A percentile compares a stretch with the other conserved stretches of the same genome.
Conservation (phyloP, 30 jellyfish, hydroid and myxozoan species). For the Rhopilema esculentum region DNA sequence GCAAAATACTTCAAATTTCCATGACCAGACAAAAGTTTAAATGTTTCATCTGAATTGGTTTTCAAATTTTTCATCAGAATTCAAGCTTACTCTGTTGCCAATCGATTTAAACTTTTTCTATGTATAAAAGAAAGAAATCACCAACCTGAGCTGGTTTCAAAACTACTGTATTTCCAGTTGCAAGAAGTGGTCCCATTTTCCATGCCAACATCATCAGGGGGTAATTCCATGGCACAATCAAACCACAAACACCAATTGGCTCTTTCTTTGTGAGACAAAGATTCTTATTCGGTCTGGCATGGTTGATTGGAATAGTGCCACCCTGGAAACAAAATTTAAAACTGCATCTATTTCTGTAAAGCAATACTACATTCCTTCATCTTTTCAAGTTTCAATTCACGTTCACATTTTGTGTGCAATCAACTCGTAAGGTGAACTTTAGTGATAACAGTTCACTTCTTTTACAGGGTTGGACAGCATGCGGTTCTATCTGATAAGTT, state of each 20-base stretch:
- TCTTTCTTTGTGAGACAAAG: conserved; percentile 95
- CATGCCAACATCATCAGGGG: conserved; percentile 99
- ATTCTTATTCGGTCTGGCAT: conserved; percentile 98
- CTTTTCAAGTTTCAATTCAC: too few species aligned
- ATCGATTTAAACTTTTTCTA: too few species aligned
- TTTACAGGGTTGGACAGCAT: too few species aligned
- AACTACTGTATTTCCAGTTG: conserved; percentile 99
- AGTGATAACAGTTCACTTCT: too few species aligned
- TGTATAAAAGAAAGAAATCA: not conserved
- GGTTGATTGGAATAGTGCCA: conserved; percentile 94
- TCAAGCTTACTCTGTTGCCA: too few species aligned
- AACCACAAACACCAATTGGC: conserved; percentile 99
- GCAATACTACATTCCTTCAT: not conserved
- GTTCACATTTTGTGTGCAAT: too few species aligned
- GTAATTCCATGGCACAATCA: conserved; percentile 99
- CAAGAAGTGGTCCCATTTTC: conserved; percentile 99
- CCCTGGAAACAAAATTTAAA: conserved; percentile 37
- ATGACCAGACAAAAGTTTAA: too few species aligned
- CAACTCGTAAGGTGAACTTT: too few species aligned
- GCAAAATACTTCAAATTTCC: too few species aligned
- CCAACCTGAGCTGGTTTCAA: conserved; percentile 97
- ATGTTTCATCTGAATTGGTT: too few species aligned
- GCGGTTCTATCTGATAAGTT: too few species aligned
- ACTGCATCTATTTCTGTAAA: not conserved
- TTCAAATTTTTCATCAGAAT: too few species aligned